Conservation (phyloP, 2,888 invertebrate species). For the Andrena hattorfiana region DNA sequence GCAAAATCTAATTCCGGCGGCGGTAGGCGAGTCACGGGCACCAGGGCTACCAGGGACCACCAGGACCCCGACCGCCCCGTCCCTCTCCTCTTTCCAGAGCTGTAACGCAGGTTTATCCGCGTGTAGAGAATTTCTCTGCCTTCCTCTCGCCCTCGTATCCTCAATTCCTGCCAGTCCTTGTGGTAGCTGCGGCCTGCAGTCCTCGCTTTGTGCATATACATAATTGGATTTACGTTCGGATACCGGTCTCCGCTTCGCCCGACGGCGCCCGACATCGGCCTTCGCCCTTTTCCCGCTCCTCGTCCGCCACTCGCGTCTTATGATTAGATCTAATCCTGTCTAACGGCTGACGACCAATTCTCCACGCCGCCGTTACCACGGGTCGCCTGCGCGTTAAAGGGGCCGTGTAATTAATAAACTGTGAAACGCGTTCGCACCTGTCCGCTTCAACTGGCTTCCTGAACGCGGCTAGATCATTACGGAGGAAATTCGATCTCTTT, state of each 20-base stretch:
- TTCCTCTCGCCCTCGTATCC: constrained; percentile 53
- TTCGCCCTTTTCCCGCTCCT: constrained; percentile 44
- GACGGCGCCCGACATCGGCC: constrained; percentile 35
- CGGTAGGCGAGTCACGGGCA: constrained; percentile 61
- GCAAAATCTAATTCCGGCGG: constrained; percentile 67
- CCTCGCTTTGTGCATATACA: constrained; percentile 80
- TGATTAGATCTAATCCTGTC: constrained; percentile 35
- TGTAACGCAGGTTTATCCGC: constrained; percentile 64
- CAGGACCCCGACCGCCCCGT: too few relatives aligned
- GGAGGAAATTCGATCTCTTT: constrained; percentile 13
- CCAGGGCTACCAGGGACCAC: not conserved
- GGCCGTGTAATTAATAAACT: constrained; percentile 19
- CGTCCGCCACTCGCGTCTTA: constrained; percentile 45
- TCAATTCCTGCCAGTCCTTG: constrained; percentile 64
- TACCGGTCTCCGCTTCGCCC: constrained; percentile 66
- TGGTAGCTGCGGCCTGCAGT: constrained; percentile 74
- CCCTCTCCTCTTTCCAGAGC: constrained; percentile 49
- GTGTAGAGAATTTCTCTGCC: constrained; percentile 56
- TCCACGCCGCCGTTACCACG: constrained; percentile 6
- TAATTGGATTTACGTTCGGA: constrained; percentile 81
- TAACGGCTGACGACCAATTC: constrained; percentile 45
- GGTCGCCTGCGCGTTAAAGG: not conserved
- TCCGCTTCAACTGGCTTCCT: not conserved
- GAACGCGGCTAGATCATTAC: not conserved
- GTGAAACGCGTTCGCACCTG: constrained; percentile 5